Conservation (phyloP, 2,113 vertebrate genomes). For the Scartelaos histophorus region DNA sequence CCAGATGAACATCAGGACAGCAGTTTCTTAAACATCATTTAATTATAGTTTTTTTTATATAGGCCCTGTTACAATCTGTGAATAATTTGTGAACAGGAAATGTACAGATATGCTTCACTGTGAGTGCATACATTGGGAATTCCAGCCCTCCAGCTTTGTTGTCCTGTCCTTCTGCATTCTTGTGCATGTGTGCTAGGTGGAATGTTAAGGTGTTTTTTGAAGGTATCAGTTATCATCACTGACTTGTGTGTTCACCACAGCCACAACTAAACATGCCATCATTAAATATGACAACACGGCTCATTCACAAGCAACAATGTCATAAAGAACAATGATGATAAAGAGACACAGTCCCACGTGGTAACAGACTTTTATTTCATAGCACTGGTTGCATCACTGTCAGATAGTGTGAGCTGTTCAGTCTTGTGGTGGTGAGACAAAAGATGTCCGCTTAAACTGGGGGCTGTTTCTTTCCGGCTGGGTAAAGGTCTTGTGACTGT, state of each 20-base stretch:
- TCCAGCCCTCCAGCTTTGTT: slow-evolving; percentile 73
- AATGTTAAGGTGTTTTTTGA: slow-evolving; percentile 52
- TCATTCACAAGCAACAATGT: slow-evolving; percentile 54
- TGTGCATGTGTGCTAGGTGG: slow-evolving; percentile 45
- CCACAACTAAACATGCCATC: slow-evolving; percentile 38
- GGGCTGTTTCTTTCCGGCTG: slow-evolving; percentile 68
- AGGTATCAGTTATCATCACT: slow-evolving; percentile 56
- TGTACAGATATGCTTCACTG: slow-evolving; percentile 59
- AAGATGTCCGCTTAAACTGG: slow-evolving; percentile 66
- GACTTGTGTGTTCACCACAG: slow-evolving; percentile 37
- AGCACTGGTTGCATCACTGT: slow-evolving; percentile 57
- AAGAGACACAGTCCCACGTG: slow-evolving; percentile 65
- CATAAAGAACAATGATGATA: slow-evolving; percentile 61
- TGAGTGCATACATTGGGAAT: slow-evolving; percentile 68
- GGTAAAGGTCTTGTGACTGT: slow-evolving; percentile 79
- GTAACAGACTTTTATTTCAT: slow-evolving; percentile 68
- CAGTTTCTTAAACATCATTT: slow-evolving; percentile 29
- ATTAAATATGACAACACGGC: slow-evolving; percentile 56
- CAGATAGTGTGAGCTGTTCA: slow-evolving; percentile 63
- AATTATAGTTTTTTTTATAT: slow-evolving; percentile 35
- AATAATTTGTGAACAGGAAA: slow-evolving; percentile 68
- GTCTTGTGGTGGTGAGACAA: slow-evolving; percentile 69
- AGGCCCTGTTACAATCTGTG: slow-evolving; percentile 48
- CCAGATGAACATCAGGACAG: slow-evolving; percentile 8
- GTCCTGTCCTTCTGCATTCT: slow-evolving; percentile 76